Evolutionary conservation across 2,888 invertebrate genomes (phyloP).

Genomic region (Lycaena phlaeas): DNA sequence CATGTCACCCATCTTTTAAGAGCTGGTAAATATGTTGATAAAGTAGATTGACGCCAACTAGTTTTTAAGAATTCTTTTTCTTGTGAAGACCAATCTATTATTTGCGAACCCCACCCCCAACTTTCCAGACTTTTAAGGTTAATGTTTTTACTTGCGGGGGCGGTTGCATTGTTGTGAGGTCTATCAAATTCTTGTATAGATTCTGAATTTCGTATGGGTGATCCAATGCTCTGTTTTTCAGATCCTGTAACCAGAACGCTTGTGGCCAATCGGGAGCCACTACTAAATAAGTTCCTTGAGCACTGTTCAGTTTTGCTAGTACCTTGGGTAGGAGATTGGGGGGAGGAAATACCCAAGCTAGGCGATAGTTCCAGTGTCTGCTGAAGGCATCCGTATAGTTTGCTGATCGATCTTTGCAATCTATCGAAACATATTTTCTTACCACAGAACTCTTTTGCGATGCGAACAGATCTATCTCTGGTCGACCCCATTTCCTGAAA

Average conservation of each 20-base stretch:
- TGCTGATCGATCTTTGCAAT: constrained; percentile 18
- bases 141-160: constrained; percentile 14
- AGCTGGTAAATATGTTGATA: constrained; percentile 14
- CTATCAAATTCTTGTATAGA: constrained; percentile 1
- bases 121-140: constrained; percentile 16
- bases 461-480: constrained; percentile 22
- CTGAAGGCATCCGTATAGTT: constrained; percentile 21
- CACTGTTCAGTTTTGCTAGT: constrained; percentile 11
- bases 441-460: constrained; percentile 18
- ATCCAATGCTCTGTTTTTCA: constrained; percentile 7
- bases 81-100: constrained; percentile 11
- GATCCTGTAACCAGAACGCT: constrained; percentile 13
- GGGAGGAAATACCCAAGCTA: constrained; percentile 18
- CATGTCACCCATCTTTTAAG: constrained; percentile 14
- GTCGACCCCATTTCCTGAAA: constrained; percentile 19
- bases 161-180: constrained; percentile 8
- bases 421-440: constrained; percentile 17
- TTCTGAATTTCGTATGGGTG: constrained; percentile 9
- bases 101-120: constrained; percentile 16
- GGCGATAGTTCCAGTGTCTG: constrained; percentile 13
- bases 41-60: constrained; percentile 17
- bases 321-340: constrained; percentile 15
- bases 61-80: constrained; percentile 12
- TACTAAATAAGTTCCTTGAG: constrained; percentile 11
- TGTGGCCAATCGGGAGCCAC: constrained; percentile 16